Conservation (phyloP, 1,140 invertebrate genomes). For the Halyomorpha halys region DNA sequence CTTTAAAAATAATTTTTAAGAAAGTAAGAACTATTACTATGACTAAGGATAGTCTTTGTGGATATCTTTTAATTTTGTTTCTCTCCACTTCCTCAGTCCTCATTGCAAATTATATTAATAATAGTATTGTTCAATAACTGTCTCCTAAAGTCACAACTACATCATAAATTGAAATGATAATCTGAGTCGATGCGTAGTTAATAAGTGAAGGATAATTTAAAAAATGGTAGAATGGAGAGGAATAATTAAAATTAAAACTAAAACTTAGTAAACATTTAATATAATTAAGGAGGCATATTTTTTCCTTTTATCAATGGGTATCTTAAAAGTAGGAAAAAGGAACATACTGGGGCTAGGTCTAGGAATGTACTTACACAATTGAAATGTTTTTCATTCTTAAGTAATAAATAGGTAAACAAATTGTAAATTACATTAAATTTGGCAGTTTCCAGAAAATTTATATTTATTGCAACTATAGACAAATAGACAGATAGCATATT, state of each 20-base stretch:
- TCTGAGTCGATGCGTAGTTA: too few species aligned
- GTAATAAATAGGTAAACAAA: conserved; percentile 18
- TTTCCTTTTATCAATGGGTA: neutral
- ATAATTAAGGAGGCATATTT: conserved; percentile 12
- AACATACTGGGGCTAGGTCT: neutral
- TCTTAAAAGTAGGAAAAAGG: neutral
- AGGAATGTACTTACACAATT: conserved; percentile 18
- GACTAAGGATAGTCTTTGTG: too few species aligned
- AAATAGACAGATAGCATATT: conserved; percentile 24
- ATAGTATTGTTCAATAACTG: too few species aligned
- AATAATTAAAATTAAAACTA: conserved; percentile 7
- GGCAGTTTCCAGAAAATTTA: conserved; percentile 22
- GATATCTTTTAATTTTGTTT: too few species aligned
- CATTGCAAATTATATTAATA: too few species aligned
- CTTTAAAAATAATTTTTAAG: too few species aligned
- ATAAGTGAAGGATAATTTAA: too few species aligned
- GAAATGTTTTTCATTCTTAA: conserved; percentile 10
- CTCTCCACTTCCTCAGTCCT: too few species aligned
- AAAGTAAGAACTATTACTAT: too few species aligned
- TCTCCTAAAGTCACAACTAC: too few species aligned
- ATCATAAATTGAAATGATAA: too few species aligned
- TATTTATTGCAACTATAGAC: conserved; percentile 25
- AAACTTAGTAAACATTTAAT: conserved; percentile 9
- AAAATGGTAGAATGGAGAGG: too few species aligned
- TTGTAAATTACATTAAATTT: conserved; percentile 16